Conservation (phyloP, 2,888 invertebrate species). For the Dysmachus trigonus region DNA sequence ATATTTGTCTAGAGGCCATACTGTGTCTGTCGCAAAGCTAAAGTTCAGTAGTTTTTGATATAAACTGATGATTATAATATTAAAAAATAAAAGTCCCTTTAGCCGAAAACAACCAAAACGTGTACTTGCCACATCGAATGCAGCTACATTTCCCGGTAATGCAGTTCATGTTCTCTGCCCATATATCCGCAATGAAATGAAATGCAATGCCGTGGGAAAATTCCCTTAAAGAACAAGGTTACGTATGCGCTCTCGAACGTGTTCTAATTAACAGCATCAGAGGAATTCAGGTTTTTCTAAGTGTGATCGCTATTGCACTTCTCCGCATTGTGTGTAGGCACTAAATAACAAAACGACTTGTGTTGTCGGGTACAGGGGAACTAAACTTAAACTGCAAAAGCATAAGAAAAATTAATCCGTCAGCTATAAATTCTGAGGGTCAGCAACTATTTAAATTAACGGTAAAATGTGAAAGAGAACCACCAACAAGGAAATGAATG, state of each 20-base stretch:
- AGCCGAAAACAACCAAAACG: too few relatives aligned
- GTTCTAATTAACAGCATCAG: neutral
- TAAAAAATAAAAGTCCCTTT: neutral
- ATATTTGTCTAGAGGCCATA: constrained; percentile 12
- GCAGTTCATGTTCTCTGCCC: neutral
- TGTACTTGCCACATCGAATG: neutral
- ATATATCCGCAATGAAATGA: neutral
- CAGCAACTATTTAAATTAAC: constrained; percentile 50
- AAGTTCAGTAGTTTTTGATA: neutral
- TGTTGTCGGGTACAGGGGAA: neutral
- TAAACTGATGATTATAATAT: neutral
- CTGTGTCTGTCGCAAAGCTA: neutral
- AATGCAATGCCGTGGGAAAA: neutral
- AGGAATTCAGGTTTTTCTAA: neutral
- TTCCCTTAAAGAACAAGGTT: constrained; percentile 6
- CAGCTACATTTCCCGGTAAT: neutral
- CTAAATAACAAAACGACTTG: neutral
- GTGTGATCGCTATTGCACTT: neutral
- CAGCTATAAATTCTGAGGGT: constrained; percentile 35
- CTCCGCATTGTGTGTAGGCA: neutral
- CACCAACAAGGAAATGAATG: constrained; percentile 46
- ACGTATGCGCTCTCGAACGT: neutral
- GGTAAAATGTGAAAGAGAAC: constrained; percentile 48
- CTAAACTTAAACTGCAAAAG: neutral
- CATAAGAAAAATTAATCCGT: constrained; percentile 17